Conservation (phyloP, 2,888 invertebrate species). For the Amphimallon solstitiale region DNA sequence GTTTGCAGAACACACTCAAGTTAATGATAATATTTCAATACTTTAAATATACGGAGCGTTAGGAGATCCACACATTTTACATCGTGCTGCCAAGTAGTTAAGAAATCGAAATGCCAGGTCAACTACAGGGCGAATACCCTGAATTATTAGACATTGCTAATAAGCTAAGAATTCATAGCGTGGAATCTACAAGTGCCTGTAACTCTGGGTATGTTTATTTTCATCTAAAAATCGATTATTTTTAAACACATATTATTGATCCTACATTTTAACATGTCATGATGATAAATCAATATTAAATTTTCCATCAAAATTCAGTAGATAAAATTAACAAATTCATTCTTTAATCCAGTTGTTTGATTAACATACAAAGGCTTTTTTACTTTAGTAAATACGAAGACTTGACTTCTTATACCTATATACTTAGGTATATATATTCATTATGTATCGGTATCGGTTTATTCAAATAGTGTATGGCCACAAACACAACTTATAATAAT, state of each 20-base stretch:
- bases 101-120: slow-evolving; percentile 46
- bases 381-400: too few species aligned
- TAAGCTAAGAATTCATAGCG: slow-evolving; percentile 70
- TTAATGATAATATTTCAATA: too few species aligned
- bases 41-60: too few species aligned
- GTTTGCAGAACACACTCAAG: background rate
- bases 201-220: slow-evolving; percentile 71
- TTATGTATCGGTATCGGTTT: background rate
- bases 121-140: slow-evolving; percentile 42
- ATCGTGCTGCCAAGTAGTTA: background rate
- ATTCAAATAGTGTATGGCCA: background rate
- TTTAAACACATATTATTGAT: background rate
- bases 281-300: background rate
- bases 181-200: slow-evolving; percentile 71
- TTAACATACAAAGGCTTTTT: too few species aligned
- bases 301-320: background rate
- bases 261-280: background rate
- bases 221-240: background rate
- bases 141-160: slow-evolving; percentile 70
- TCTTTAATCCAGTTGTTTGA: too few species aligned
- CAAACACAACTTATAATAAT: background rate
- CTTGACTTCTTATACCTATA: background rate
- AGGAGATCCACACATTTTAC: background rate
- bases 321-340: too few species aligned
- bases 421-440: background rate